These are phyloP conservation scores for Saxidomus purpurata DNA, from an alignment of 1,140 invertebrate species.

Conservation along the genomic window DNA sequence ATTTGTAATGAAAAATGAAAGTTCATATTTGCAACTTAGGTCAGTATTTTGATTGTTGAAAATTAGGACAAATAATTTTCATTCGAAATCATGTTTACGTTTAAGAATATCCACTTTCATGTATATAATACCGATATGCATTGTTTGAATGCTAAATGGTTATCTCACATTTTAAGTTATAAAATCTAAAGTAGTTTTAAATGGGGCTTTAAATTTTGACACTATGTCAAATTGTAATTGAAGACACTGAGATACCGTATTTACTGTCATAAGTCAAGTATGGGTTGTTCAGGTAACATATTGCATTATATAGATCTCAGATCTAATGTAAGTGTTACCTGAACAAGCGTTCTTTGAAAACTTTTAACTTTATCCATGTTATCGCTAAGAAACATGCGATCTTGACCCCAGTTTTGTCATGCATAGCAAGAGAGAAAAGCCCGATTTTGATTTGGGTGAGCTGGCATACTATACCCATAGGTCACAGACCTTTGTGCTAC, in stretches of 20 bases:
- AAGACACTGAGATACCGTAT: neutral
- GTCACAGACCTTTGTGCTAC: no score
- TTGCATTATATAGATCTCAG: no score
- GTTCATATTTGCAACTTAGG: neutral
- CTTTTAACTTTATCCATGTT: no score
- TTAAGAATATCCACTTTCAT: constrained; percentile 24
- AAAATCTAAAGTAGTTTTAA: constrained; percentile 32
- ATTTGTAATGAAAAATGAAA: constrained; percentile 34
- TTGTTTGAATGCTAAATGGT: constrained; percentile 6
- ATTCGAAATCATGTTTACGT: constrained; percentile 29
- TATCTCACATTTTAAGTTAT: constrained; percentile 20
- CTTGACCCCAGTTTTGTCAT: no score
- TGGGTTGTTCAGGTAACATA: no score
- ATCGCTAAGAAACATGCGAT: no score
- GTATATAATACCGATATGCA: constrained; percentile 24
- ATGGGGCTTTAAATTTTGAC: constrained; percentile 28
- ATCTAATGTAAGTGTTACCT: no score
- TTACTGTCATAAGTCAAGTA: neutral
- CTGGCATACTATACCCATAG: no score
- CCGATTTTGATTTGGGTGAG: no score
- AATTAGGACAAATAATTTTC: constrained; percentile 36
- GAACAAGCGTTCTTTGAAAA: no score
- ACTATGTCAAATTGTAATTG: constrained; percentile 36
- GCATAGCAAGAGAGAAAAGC: no score
- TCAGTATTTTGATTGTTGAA: neutral